phyloP scores from a whole-genome alignment of 2,888 invertebrate genomes.

The Diaphora mendica region DNA sequence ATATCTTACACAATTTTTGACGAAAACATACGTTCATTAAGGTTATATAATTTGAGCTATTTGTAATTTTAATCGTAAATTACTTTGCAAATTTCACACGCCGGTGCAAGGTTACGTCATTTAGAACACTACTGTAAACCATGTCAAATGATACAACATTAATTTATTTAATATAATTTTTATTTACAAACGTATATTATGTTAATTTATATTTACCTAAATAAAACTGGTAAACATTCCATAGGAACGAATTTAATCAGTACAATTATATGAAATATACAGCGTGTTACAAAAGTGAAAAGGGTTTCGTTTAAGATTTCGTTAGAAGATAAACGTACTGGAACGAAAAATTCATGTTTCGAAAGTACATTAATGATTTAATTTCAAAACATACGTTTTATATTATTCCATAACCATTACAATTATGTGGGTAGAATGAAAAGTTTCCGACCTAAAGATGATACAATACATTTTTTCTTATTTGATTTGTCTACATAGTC shows the following conservation, averaged over 20 bases:
- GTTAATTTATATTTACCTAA: background rate
- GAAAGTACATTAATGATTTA: background rate
- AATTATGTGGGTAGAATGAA: too few species aligned
- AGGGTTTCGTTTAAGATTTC: background rate
- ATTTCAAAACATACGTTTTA: too few species aligned
- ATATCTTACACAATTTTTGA: slow-evolving; percentile 18
- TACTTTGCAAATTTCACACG: slow-evolving; percentile 8
- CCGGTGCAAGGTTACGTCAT: slow-evolving; percentile 13
- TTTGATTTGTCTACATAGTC: too few species aligned
- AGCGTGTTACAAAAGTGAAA: background rate
- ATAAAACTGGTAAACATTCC: slow-evolving; percentile 28
- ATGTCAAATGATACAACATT: background rate
- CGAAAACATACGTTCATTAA: slow-evolving; percentile 15
- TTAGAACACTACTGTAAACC: background rate
- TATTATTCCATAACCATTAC: too few species aligned
- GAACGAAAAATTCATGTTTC: background rate
- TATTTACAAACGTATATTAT: slow-evolving; percentile 25
- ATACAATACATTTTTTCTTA: too few species aligned
- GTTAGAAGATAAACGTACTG: background rate
- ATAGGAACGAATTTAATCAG: slow-evolving; percentile 38
- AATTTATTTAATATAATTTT: background rate
- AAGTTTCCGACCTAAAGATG: too few species aligned
- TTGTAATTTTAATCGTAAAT: slow-evolving; percentile 5
- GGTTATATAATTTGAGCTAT: slow-evolving; percentile 8
- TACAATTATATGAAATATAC: slow-evolving; percentile 6